Evolutionary conservation across 2,797 vertebrate species (phyloP), one percentile per base, ranked within the genome.

Genomic region (Sebastes hubbsi): DNA sequence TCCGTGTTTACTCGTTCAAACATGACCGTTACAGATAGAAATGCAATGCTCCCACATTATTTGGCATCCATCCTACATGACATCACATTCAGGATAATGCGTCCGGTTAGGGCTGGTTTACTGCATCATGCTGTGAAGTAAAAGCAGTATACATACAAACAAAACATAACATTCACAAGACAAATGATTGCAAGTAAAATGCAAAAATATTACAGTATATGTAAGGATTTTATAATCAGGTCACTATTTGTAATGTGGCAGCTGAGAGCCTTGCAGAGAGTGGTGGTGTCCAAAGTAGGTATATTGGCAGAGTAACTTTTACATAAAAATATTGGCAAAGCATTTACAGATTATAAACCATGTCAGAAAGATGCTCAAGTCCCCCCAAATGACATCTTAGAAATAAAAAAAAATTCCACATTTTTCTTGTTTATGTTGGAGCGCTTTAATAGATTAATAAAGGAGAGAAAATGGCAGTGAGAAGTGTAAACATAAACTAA

Each of bases 231-330:
- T 2, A 58, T 20, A 61, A 65, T 27, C 7, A 18, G n/a, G 24
- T 14, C 12, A 36, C 55, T 68, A 14, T 7, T 24, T 24, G 12
- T 20, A 72, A 10, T 61, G 1, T 29, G 20, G 55, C 6, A 63
- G n/a, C 38, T 42, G 42, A 46, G 16, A 46, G 42, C 20, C 13
- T 0, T 24, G 29, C 6, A 8, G 16, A 71, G 32, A 60, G 25
- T 3, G 32, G 20, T 60, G 27, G 0, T 27, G 0, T 32, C 25
- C 18, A 24, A 24, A 30, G 8, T 49, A 49, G 9, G 3, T 1
- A 2, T 4, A 20, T 42, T 52, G 16, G 6, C 10, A 0, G 0
- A 66, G 59, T 30, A 69, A 25, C n/a, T n/a, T 55, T 54, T 14
- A 2, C 9, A 10, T 27, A 6, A 55, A 67, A 60, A 22, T 70